A percentile compares a stretch with the other conserved stretches of the same genome.
These are phyloP conservation scores for Ganaspis brasiliensis DNA, from an alignment of 2,888 invertebrate genomes.

Conservation along the genomic window DNA sequence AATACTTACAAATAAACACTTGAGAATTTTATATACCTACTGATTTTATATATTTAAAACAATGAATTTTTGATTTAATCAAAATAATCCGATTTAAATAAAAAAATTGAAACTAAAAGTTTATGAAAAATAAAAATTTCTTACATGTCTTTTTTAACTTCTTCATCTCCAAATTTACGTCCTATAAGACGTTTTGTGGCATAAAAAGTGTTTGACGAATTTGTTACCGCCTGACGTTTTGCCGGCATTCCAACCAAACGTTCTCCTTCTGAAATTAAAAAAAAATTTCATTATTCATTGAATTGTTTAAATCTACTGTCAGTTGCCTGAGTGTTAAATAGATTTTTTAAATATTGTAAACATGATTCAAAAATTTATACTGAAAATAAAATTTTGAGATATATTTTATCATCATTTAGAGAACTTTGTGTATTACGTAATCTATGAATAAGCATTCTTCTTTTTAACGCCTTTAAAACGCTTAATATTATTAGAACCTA, in stretches of 20 bases:
- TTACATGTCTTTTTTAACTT: constrained; percentile 98
- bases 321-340: background rate
- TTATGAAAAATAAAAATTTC: too few relatives aligned
- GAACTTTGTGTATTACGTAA: background rate
- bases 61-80: background rate
- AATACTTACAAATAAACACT: too few relatives aligned
- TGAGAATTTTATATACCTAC: too few relatives aligned
- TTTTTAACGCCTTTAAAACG: too few relatives aligned
- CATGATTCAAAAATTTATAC: background rate
- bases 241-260: constrained; percentile 57
- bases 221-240: constrained; percentile 59
- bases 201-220: constrained; percentile 54
- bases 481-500: background rate
- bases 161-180: constrained; percentile 92
- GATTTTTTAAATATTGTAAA: background rate
- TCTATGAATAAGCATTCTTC: too few relatives aligned
- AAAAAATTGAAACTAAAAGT: too few relatives aligned
- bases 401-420: too few relatives aligned
- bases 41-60: too few relatives aligned
- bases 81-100: too few relatives aligned
- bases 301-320: background rate
- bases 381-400: background rate
- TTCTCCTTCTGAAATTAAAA: constrained; percentile 35
- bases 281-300: background rate
- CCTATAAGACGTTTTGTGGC: constrained; percentile 57